phyloP scores from a whole-genome alignment of 2,113 vertebrate species.

The Arothron firmamentum region DNA sequence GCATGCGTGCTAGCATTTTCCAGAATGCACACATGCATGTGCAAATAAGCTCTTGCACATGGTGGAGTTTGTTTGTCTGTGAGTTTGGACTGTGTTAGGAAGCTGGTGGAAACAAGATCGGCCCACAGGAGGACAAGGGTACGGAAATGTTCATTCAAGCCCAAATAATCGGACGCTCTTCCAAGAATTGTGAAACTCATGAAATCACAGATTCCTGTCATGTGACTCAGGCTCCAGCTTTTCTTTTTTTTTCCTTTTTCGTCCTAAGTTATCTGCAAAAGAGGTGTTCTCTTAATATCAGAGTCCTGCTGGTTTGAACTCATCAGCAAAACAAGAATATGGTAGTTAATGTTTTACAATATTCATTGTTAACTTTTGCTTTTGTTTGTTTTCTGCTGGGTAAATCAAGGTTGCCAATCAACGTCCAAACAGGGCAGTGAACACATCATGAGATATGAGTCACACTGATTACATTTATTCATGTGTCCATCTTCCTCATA shows the following conservation, averaged over 20 bases:
- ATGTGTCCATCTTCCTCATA: conserved; percentile 7
- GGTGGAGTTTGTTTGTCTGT: conserved; percentile 4
- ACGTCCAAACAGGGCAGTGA: conserved; percentile 29
- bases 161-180: conserved; percentile 21
- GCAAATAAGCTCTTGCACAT: conserved; percentile 10
- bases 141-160: conserved; percentile 32
- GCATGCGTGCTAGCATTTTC: conserved; percentile 6
- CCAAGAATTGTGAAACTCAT: conserved; percentile 24
- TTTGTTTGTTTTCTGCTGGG: background rate
- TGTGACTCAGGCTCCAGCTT: no score
- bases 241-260: no score
- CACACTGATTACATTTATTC: conserved; percentile 49
- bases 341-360: background rate
- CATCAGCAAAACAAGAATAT: no score
- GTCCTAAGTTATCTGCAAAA: no score
- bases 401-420: conserved; percentile 30
- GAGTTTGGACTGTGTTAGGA: background rate
- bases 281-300: no score
- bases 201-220: background rate
- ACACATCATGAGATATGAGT: conserved; percentile 56
- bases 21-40: conserved; percentile 8
- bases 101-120: background rate
- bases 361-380: background rate
- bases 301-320: no score
- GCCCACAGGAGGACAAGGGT: conserved; percentile 2